A percentile compares a stretch with the other conserved stretches of the same genome.
Evolutionary conservation across 2,113 vertebrate genomes (phyloP).

Genomic region (Grammomys dolichurus): DNA sequence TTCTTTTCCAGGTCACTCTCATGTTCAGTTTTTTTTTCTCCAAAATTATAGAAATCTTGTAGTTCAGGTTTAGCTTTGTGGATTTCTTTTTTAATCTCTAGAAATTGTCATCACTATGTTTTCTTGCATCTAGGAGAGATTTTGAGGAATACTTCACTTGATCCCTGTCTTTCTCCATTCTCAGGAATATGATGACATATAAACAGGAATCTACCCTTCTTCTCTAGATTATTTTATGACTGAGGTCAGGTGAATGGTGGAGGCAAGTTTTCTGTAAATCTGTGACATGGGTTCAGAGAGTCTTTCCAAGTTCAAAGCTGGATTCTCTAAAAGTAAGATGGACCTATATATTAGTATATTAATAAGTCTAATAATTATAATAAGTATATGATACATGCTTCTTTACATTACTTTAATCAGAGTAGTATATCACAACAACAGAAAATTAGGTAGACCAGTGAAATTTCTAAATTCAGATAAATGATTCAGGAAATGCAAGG

Average conservation of each 20-base stretch:
- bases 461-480: neutral
- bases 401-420: neutral
- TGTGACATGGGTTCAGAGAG: neutral
- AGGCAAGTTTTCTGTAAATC: neutral
- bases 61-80: neutral
- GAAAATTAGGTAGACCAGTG: neutral
- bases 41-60: neutral
- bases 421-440: neutral
- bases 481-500: neutral
- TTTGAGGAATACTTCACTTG: neutral
- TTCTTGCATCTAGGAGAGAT: neutral
- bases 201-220: neutral
- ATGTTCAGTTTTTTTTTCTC: neutral
- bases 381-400: neutral
- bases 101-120: neutral
- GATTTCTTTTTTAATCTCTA: neutral
- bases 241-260: rapidly evolving
- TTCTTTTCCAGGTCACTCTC: neutral
- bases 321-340: neutral
- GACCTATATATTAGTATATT: neutral
- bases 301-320: neutral
- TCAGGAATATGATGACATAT: neutral
- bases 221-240: neutral
- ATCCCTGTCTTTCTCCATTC: neutral
- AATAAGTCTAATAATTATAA: too few relatives aligned